Evolutionary conservation across 2,113 vertebrate species (phyloP), one percentile per base, ranked within the genome.

Genomic region (Ibidorhyncha struthersii): DNA sequence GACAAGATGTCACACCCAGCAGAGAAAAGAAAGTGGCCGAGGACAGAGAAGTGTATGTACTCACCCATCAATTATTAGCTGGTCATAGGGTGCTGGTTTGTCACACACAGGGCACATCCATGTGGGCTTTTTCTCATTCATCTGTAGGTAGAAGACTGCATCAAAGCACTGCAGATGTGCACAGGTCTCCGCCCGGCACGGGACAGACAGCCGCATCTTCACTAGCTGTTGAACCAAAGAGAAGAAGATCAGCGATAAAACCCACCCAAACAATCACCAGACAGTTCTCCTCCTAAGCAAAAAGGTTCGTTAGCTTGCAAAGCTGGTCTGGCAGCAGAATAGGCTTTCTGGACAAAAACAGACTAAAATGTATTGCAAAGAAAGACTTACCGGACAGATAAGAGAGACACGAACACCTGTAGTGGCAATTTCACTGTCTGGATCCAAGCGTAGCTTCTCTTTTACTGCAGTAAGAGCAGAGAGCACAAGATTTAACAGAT

Each of bases 51-150:
- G 49, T 4, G 10, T 1, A 3, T 0, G 6, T 3, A 30, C 98
- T 98, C 91, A 99, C 99, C 99, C 99, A 14, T 99, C 99, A 3
- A 99, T 99, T 93, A 99, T 99, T 71, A 99, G 99, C 97, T 99
- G 99, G 97, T 99, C 99, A 14, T 99, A 99, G 34, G 99, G 99
- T 10, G 99, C 99, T 0, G 99, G 99, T 94, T 99, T 99, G 97
- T 99, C 99, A 26, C 99, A 99, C 81, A 99, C 99, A 0, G 99
- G 99, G 78, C 99, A 99, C 97, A 99, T 99, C 99, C 99, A 99
- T 1, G 99, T 99, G 90, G 99, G 99, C 88, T 99, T 99, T 97
- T 99, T 99, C 97, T 99, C 99, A 5, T 99, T 99, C 99, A 99
- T 99, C 98, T 99, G 99, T 96, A 99, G 98, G 97, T 99, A 99